These are phyloP conservation scores for Muschampia plurimacula DNA, from an alignment of 2,888 invertebrate genomes.

Conservation along the genomic window DNA sequence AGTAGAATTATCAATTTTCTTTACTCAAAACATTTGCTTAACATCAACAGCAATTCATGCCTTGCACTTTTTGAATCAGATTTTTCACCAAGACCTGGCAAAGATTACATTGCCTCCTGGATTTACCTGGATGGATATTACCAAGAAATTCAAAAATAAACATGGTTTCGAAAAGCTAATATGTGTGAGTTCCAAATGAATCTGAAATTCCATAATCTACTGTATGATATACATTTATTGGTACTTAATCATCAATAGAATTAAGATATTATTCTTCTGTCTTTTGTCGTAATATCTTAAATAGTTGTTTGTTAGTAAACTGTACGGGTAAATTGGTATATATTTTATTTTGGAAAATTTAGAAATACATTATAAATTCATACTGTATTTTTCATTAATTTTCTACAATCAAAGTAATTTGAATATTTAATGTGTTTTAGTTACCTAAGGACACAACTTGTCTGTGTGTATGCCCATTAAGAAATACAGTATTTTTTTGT, in stretches of 20 bases:
- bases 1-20: background rate
- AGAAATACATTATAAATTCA: no score
- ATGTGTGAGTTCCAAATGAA: slow-evolving; percentile 65
- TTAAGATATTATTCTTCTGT: no score
- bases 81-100: slow-evolving; percentile 71
- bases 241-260: no score
- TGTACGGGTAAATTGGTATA: no score
- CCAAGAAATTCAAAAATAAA: slow-evolving; percentile 74
- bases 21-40: background rate
- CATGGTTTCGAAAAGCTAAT: slow-evolving; percentile 67
- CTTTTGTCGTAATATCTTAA: no score
- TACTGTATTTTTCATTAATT: no score
- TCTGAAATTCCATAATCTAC: no score
- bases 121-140: slow-evolving; percentile 78
- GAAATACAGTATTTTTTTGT: background rate
- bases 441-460: background rate
- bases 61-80: slow-evolving; percentile 53
- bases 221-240: background rate
- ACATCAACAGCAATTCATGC: background rate
- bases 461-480: background rate
- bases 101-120: slow-evolving; percentile 76
- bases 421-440: background rate
- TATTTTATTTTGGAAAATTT: no score
- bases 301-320: no score
- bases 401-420: no score